Base-by-base conservation (phyloP, 2,888 invertebrate genomes). In the Melanargia galathea region DNA sequence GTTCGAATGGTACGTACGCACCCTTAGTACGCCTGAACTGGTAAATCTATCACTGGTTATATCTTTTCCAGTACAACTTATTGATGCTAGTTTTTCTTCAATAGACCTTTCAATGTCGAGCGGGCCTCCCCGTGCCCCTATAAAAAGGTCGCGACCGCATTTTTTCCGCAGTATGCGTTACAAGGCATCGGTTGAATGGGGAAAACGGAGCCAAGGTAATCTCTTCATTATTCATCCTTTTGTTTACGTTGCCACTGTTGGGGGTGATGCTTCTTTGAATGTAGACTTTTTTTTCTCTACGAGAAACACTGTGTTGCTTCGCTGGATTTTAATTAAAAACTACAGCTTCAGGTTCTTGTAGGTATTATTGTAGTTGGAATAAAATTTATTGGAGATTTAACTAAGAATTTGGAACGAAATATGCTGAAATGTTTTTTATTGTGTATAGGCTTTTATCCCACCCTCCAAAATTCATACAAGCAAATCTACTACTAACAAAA, bases 201-300 rank as follows among this genome's bases (percentile, higher is more conserved):
- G 57, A 56, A 56, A 67, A 66, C 22, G 62, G 57, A 64, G 64
- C 59, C 67, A 67, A 67, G 67, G 67, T 67, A 62, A 64, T 67
- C 51, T 62, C 62, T 64, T 64, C 64, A 67, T 67, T 67, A 67
- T 64, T 62, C 64, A 62, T 64, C 57, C 52, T 62, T 67, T 67
- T 67, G 67, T 64, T 67, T 67, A 67, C 59, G 30, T 57, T 55
- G 59, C 54, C 57, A 64, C 26, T 63, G 62, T 60, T 62, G 33
- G 48, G 58, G 55, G 40, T 60, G 48, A 59, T 64, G 52, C 56
- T 60, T 64, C 56, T 64, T 67, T 67, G 60, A 52, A 62, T 43
- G 46, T 64, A 49, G 46, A 60, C 46, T 58, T 52, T 55, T 63
- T 57, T 30, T 57, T 57, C 58, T 48, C 24, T 58, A 38, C 58